Base-by-base conservation (phyloP, 2,888 invertebrate genomes). In the Eugnorisma glareosa region DNA sequence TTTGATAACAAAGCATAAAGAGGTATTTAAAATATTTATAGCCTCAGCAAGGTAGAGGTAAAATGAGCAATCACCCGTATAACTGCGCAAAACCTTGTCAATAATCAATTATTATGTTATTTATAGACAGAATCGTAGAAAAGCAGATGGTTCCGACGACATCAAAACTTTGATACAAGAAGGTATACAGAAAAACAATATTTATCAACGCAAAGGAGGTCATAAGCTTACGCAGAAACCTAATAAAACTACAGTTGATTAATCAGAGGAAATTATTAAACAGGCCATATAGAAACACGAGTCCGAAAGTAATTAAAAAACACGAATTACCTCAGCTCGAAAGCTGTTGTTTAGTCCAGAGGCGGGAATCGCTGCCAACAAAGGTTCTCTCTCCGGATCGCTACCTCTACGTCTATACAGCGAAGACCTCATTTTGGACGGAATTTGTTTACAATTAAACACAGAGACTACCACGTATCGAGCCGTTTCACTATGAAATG, bases 401-500 rank as follows among this genome's bases (percentile, higher is more conserved):
- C 90, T 92, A 66, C 89, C 90, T 73, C 91, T 85, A 73, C 91
- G 91, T 81, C 95, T 91, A 75, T 88, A 94, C 57, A 94, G 75
- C 51, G 92, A 91, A 75, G 94, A 93, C 80, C 94, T 93, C 96
- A 96, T 96, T 90, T 87, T 94, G 86, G 80, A 89, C 80, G 85
- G 85, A 85, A 73, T 82, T 77, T 54, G 48, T 86, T 79, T 67
- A 76, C 63, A 67, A 31, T 48, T 37, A 67, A 40, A 59, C 67
- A 70, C 31, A 40, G 54, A 82, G 75, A 89, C 82, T 77, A 80
- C 85, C 81, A 75, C 85, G 1, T 73, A 67, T 18, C n/a, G 69
- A 45, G 67, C 31, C 35, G 70, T 75, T 67, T 48, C 45, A 79
- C 57, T 72, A 54, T 48, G 51, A 28, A 70, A 67, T 72, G 61